Conservation (phyloP, 1,140 invertebrate species). For the Heliothis virescens region DNA sequence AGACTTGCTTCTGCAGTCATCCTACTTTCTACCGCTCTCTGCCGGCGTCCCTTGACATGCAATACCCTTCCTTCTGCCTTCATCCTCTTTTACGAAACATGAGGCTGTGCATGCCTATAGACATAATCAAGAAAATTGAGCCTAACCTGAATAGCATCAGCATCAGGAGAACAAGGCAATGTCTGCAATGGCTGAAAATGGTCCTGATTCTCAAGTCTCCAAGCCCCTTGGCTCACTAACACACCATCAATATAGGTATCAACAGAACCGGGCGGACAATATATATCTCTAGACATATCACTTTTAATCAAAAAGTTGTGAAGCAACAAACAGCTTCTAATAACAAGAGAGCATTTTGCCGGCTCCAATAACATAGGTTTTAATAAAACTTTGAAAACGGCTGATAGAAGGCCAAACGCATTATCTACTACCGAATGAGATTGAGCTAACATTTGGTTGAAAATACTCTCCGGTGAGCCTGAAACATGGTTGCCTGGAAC, state of each 20-base stretch:
- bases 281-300: neutral
- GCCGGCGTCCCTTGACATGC: no score
- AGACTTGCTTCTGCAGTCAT: no score
- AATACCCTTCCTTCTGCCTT: no score
- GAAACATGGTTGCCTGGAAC: constrained; percentile 63
- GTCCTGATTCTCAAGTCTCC: constrained; percentile 1
- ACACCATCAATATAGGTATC: neutral
- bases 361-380: constrained; percentile 60
- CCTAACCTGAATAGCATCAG: neutral
- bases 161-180: neutral
- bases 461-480: constrained; percentile 59
- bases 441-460: constrained; percentile 68
- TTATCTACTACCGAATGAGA: constrained; percentile 81
- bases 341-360: constrained; percentile 50
- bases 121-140: constrained; percentile 6
- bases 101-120: neutral
- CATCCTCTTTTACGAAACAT: no score
- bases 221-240: neutral
- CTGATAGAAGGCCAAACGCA: constrained; percentile 82
- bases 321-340: neutral
- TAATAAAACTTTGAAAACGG: constrained; percentile 74
- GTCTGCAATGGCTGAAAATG: neutral
- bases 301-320: constrained; percentile 3
- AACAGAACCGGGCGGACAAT: neutral
- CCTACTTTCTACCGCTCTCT: no score